Base-by-base conservation (phyloP, 1,140 invertebrate species). In the Thaumatotibia leucotreta region DNA sequence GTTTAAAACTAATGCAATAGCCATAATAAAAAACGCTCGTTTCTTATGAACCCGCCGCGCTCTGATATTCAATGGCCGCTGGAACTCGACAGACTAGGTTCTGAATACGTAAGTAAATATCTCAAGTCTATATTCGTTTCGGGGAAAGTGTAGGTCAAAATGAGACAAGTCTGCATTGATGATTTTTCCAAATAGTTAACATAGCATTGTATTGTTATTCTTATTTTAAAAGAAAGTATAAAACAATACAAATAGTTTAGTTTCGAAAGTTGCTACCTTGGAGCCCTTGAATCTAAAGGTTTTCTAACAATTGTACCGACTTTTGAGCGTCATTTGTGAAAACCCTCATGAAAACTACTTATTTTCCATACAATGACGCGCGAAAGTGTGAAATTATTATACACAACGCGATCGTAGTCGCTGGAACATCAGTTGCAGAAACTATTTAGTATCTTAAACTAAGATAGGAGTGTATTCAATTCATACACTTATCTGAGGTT, bases 91-190 rank as follows among this genome's bases (percentile, higher is more conserved):
- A 20, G 17, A 27, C 27, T 58, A 58, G 52, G n/a, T 29, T 27
- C 52, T 58, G 27, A 58, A 20, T 31, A 58, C 11, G 2, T 29
- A 58, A 52, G 14, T 58, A 31, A 14, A 58, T 14, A 58, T 58
- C 52, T 31, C n/a, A 58, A 6, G 52, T 31, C 27, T 58, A 27
- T 27, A 14, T 29, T 58, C 29, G 52, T 31, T 31, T 31, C 11
- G 52, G 52, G 52, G 52, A 58, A 58, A 58, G 52, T 27, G 27
- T 24, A 14, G 52, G 23, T 58, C 52, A 58, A 58, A 39, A 58
- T 54, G 23, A 54, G 22, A 14, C 10, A 6, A 58, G 52, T 31
- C 8, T 11, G 52, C 4, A 29, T 29, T 11, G 20, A 58, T 31
- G 52, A 3, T 58, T 29, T 29, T 49, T n/a, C 11, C n/a, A n/a